phyloP scores from a whole-genome alignment of 92 coral and sea anemone genomes.

The Actinernus sp. region DNA sequence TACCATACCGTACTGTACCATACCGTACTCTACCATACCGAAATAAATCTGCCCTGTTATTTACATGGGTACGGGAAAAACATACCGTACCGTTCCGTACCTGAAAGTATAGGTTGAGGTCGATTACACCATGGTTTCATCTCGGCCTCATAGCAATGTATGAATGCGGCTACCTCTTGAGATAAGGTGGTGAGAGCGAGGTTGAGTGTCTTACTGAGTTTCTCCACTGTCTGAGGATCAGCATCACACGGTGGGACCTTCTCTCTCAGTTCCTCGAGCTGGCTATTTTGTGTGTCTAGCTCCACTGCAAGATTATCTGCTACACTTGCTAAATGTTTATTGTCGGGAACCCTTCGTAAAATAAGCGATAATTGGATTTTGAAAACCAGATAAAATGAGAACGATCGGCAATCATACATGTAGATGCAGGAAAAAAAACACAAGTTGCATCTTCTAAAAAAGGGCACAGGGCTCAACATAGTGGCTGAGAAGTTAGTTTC shows the following conservation, averaged over 20 bases:
- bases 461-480: too few relatives aligned
- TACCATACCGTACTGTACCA: too few relatives aligned
- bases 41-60: too few relatives aligned
- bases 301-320: conserved; percentile 87
- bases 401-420: too few relatives aligned
- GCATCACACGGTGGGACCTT: conserved; percentile 67
- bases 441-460: too few relatives aligned
- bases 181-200: conserved; percentile 89
- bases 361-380: too few relatives aligned
- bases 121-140: conserved; percentile 97
- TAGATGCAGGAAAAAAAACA: too few relatives aligned
- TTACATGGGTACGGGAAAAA: too few relatives aligned
- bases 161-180: conserved; percentile 90
- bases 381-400: too few relatives aligned
- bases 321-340: conserved; percentile 74
- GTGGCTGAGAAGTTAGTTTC: too few relatives aligned
- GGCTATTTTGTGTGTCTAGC: conserved; percentile 82
- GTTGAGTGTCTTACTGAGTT: conserved; percentile 79
- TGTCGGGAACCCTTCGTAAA: conserved; percentile 94
- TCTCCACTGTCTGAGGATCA: conserved; percentile 81
- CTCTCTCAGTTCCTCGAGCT: conserved; percentile 72
- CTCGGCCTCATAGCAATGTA: conserved; percentile 92
- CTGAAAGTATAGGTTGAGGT: conserved; percentile 83
- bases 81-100: conserved; percentile 37
- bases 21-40: too few relatives aligned